phyloP scores from a whole-genome alignment of 2,113 vertebrate species.

The Thermophis baileyi region DNA sequence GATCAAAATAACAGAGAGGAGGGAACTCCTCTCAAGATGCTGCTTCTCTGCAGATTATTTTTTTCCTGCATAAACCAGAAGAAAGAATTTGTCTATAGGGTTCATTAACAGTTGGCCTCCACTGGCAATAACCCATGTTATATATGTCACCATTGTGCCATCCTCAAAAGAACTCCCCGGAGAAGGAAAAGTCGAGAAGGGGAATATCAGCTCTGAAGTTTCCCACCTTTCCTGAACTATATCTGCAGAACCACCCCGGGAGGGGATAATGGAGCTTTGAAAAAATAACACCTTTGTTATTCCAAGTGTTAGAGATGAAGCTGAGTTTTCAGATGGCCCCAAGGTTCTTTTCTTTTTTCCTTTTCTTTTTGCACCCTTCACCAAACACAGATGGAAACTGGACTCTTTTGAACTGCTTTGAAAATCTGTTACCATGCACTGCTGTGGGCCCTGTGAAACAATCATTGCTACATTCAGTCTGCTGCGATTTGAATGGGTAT shows the following conservation, averaged over 20 bases:
- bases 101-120: conserved; percentile 89
- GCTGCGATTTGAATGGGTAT: conserved; percentile 76
- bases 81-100: conserved; percentile 84
- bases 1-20: conserved; percentile 74
- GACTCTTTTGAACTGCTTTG: conserved; percentile 82
- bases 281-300: conserved; percentile 99
- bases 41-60: conserved; percentile 73
- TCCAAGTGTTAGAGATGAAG: conserved; percentile 91
- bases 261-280: conserved; percentile 92
- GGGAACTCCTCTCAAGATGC: conserved; percentile 33
- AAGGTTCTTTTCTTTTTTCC: conserved; percentile 57
- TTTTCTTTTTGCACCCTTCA: conserved; percentile 74
- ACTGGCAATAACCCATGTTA: conserved; percentile 93
- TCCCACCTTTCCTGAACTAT: conserved; percentile 92
- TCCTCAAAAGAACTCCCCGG: conserved; percentile 88
- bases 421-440: conserved; percentile 77
- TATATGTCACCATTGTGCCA: conserved; percentile 88
- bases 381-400: conserved; percentile 84
- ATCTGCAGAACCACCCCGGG: conserved; percentile 86
- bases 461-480: conserved; percentile 71
- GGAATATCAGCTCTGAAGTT: conserved; percentile 91
- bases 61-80: conserved; percentile 76
- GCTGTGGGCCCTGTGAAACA: conserved; percentile 72
- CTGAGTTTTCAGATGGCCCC: conserved; percentile 92
- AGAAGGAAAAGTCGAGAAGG: conserved; percentile 83